Evolutionary conservation across 2,113 vertebrate genomes (phyloP), one percentile per base, ranked within the genome.

Genomic region (Pao palembangensis): DNA sequence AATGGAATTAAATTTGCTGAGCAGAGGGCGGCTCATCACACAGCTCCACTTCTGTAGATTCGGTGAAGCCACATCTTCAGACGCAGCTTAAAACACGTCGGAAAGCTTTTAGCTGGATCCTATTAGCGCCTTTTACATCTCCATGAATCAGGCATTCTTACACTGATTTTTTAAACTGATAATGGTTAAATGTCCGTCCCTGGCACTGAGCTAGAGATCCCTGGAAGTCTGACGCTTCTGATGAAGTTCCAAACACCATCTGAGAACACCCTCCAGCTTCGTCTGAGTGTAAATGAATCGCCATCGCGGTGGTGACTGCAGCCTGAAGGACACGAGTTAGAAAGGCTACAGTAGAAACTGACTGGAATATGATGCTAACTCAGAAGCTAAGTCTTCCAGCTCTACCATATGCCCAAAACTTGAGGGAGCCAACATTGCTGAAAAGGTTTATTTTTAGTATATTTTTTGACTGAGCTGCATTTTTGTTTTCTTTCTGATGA

Each of bases 171-270:
- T 75, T 55, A 6, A 6, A 49, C 48, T 43, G 61, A 81, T 74
- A 61, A 71, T 69, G 58, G 65, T 55, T 69, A 61, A 73, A 65
- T 77, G 58, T 64, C 34, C 76, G 64, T 50, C 52, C 46, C 3
- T 54, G 54, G 57, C 51, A 34, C 43, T 73, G 68, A 80, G 76
- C 25, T 28, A 28, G 25, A 28, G 25, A 28, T 28, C 25, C 6
- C 25, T 28, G 25, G 25, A 28, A 28, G 25, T 28, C 25, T 28
- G 25, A 28, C 6, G 62, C 50, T 71, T 50, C 64, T 80, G 81
- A 83, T 80, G 75, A 70, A 84, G 69, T 71, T 73, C 65, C 67
- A 67, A 69, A 73, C 67, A 69, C 69, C 82, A 88, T 72, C 81
- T 85, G 77, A 58, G 58, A 60, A 61, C 71, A 46, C 55, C 67